phyloP scores from a whole-genome alignment of 2,113 vertebrate species.

The Erythrolamprus reginae region DNA sequence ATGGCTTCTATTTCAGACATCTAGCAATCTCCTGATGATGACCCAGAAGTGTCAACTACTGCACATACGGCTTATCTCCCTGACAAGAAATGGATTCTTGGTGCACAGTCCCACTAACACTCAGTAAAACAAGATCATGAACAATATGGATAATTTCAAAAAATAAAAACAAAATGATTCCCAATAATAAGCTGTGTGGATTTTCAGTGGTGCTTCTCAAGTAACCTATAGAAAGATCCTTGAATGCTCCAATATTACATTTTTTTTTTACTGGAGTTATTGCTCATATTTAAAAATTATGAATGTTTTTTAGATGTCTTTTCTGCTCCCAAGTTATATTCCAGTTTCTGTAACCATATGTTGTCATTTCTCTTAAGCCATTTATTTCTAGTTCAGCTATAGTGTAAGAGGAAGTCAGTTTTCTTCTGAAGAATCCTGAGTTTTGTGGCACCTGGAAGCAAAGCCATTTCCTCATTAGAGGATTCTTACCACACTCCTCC shows the following conservation, averaged over 20 bases:
- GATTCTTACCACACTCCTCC: background rate
- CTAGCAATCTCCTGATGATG: background rate
- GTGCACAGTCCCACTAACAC: background rate
- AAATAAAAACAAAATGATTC: background rate
- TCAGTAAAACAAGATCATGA: background rate
- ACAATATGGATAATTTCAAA: background rate
- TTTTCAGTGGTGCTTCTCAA: background rate
- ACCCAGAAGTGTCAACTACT: background rate
- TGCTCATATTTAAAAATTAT: background rate
- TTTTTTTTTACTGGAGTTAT: background rate
- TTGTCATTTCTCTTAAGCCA: background rate
- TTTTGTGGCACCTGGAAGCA: background rate
- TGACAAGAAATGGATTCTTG: background rate
- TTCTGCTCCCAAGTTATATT: background rate
- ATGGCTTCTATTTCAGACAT: background rate
- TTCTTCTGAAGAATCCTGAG: background rate
- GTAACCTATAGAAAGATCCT: background rate
- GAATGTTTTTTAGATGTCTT: background rate
- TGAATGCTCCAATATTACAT: background rate
- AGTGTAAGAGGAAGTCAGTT: background rate
- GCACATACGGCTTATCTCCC: background rate
- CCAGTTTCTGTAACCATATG: background rate
- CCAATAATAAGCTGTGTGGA: background rate
- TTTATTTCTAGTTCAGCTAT: background rate
- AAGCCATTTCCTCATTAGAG: background rate